These are phyloP conservation scores for Neodon shergylaensis DNA, from an alignment of 2,113 vertebrate genomes.

Conservation along the genomic window DNA sequence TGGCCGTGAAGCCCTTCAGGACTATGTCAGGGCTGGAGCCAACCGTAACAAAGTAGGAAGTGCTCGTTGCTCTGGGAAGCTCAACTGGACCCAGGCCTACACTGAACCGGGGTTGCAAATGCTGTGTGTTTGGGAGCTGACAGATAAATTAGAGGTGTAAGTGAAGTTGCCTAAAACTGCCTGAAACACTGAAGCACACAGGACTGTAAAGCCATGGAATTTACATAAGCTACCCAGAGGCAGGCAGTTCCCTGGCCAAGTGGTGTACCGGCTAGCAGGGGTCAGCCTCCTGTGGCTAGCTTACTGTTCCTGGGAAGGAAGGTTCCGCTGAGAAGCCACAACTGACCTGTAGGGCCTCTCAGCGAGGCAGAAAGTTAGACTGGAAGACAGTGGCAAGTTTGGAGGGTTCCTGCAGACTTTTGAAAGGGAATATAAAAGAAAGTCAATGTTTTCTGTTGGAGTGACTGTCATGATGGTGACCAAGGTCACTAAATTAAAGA, in stretches of 20 bases:
- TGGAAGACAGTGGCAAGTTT: neutral
- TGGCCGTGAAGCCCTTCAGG: neutral
- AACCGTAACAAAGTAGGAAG: neutral
- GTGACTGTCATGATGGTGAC: neutral
- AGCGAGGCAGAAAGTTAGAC: neutral
- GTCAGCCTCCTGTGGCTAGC: neutral
- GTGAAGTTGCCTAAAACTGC: neutral
- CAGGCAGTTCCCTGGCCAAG: neutral
- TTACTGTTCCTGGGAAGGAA: neutral
- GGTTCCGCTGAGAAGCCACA: neutral
- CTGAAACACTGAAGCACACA: too few relatives aligned
- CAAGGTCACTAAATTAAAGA: neutral
- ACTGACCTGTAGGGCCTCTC: neutral
- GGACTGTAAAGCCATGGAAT: neutral
- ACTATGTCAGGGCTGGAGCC: neutral
- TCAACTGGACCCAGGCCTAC: neutral
- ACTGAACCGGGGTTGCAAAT: neutral
- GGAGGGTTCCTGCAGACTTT: neutral
- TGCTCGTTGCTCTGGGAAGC: neutral
- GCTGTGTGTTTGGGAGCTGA: neutral
- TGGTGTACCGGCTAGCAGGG: neutral
- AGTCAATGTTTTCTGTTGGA: too few relatives aligned
- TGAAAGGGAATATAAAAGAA: neutral
- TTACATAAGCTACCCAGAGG: neutral
- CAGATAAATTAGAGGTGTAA: neutral